Evolutionary conservation across 1,140 invertebrate species (phyloP).

Genomic region (Dolichoris vasculosae): DNA sequence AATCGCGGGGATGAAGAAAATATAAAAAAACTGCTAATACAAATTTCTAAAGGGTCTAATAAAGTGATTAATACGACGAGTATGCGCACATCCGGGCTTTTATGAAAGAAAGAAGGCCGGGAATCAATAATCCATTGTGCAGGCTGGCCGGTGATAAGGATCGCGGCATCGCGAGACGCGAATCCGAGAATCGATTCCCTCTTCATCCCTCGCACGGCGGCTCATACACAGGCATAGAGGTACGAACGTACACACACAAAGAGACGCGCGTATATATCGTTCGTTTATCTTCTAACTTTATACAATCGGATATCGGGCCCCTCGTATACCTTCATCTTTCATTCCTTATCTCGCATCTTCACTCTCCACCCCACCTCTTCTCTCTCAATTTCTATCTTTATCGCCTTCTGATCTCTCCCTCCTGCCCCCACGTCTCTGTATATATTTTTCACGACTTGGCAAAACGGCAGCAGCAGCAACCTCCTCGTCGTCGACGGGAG

Average conservation of each 20-base stretch:
- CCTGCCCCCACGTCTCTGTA: slow-evolving; percentile 9
- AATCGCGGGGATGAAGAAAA: not conserved
- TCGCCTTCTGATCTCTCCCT: slow-evolving; percentile 40
- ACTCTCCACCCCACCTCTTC: slow-evolving; percentile 31
- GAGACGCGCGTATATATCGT: slow-evolving; percentile 25
- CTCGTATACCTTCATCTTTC: slow-evolving; percentile 52
- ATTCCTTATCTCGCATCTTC: slow-evolving; percentile 51
- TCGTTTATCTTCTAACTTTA: slow-evolving; percentile 44
- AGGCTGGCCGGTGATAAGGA: slow-evolving; percentile 29
- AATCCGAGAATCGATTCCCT: slow-evolving; percentile 52
- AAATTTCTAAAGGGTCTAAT: slow-evolving; percentile 31
- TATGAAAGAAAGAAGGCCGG: slow-evolving; percentile 5
- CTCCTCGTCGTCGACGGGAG: not conserved
- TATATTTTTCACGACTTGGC: slow-evolving; percentile 44
- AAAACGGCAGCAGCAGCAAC: slow-evolving; percentile 32
- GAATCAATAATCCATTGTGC: slow-evolving; percentile 51
- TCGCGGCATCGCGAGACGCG: slow-evolving; percentile 30
- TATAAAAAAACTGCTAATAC: not conserved
- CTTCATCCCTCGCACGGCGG: not conserved
- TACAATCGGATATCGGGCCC: slow-evolving; percentile 42
- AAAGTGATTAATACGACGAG: slow-evolving; percentile 48
- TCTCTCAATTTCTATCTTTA: slow-evolving; percentile 51
- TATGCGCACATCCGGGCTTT: not conserved
- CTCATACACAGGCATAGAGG: not conserved
- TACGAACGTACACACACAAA: not conserved